Percentiles rank a stretch among this genome's conserved stretches.
These are phyloP conservation scores for Aradophagus sp. DNA, from an alignment of 1,140 invertebrate species.

Conservation along the genomic window DNA sequence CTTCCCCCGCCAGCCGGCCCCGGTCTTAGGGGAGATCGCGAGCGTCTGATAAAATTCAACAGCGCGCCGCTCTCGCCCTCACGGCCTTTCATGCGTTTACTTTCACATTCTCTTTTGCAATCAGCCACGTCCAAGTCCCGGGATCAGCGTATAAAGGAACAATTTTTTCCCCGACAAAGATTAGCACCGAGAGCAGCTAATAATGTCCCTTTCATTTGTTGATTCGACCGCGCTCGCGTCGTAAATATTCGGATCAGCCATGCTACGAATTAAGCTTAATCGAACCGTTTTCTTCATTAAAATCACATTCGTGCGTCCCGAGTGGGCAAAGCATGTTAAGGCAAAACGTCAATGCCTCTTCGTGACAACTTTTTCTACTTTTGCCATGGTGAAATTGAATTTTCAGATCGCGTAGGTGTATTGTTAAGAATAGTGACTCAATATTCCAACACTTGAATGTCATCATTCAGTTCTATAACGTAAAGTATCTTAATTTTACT, in stretches of 20 bases:
- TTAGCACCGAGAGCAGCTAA: conserved; percentile 23
- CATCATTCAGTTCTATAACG: too few relatives aligned
- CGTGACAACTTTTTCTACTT: not conserved
- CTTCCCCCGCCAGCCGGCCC: conserved; percentile 29
- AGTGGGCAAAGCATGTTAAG: conserved; percentile 4
- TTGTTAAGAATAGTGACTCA: too few relatives aligned
- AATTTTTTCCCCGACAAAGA: conserved; percentile 39
- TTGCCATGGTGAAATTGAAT: too few relatives aligned
- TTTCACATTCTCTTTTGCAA: conserved; percentile 54
- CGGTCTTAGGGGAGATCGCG: conserved; percentile 62
- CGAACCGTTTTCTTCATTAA: conserved; percentile 9
- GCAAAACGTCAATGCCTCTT: not conserved
- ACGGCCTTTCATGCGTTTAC: conserved; percentile 50
- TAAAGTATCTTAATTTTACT: too few relatives aligned
- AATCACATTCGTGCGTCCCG: conserved; percentile 5
- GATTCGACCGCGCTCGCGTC: conserved; percentile 24
- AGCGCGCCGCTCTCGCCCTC: conserved; percentile 51
- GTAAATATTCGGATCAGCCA: conserved; percentile 20
- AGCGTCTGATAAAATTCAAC: conserved; percentile 60
- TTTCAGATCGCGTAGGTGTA: too few relatives aligned
- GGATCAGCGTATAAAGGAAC: conserved; percentile 30
- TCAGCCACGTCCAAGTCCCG: conserved; percentile 36
- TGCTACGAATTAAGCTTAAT: conserved; percentile 9
- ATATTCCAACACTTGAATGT: too few relatives aligned
- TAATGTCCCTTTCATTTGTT: conserved; percentile 37